phyloP scores from a whole-genome alignment of 2,797 vertebrate genomes.

The Heliangelus exortis region DNA sequence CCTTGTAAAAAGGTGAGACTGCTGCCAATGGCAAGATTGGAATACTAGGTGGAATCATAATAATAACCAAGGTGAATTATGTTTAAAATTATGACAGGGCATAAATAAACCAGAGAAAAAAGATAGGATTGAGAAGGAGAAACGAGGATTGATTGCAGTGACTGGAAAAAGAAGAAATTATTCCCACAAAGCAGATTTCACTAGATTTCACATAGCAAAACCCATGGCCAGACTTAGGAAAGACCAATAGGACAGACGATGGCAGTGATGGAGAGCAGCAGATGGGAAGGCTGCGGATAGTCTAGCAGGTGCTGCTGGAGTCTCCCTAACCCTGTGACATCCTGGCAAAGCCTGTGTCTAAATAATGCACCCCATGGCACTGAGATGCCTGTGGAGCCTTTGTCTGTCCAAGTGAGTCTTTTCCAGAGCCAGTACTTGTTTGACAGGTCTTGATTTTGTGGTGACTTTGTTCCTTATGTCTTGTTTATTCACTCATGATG shows the following conservation, averaged over 20 bases:
- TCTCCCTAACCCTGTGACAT: not conserved
- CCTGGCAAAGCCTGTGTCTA: constrained; percentile 2
- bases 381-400: not conserved
- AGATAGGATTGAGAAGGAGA: not conserved
- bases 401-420: constrained; percentile 10
- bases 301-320: constrained; percentile 8
- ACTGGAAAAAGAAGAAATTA: not conserved
- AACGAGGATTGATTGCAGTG: not conserved
- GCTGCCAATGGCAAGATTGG: not conserved
- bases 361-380: not conserved
- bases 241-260: fast-evolving
- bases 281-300: not conserved
- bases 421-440: not conserved
- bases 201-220: not conserved
- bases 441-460: constrained; percentile 58
- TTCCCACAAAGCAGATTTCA: not conserved
- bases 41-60: not conserved
- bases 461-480: constrained; percentile 37
- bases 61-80: not conserved
- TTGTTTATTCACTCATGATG: constrained; percentile 44
- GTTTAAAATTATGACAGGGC: not conserved
- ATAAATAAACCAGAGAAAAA: not conserved
- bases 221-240: not conserved
- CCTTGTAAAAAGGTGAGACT: not conserved
- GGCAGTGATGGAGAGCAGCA: not conserved